phyloP scores from a whole-genome alignment of 2,797 vertebrate species.

The Mormyrus proboscirostris region DNA sequence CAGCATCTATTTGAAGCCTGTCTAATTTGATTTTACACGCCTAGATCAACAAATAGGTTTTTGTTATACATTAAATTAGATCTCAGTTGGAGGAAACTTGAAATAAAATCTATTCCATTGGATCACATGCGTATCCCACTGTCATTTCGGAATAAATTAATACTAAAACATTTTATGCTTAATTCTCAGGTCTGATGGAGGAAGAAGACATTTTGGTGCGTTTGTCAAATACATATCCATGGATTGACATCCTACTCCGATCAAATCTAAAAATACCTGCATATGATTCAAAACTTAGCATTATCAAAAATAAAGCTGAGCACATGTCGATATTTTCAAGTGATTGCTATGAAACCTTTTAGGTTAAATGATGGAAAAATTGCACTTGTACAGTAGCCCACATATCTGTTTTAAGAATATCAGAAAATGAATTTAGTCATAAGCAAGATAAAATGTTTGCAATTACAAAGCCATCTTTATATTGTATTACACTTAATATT shows the following conservation, averaged over 20 bases:
- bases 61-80: neutral
- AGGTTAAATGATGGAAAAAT: neutral
- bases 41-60: neutral
- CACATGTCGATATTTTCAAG: neutral
- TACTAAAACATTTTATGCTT: neutral
- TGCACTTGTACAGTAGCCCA: neutral
- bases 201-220: neutral
- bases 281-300: neutral
- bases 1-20: constrained; percentile 15
- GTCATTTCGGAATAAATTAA: neutral
- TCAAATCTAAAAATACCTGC: neutral
- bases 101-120: neutral
- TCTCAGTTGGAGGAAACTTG: neutral
- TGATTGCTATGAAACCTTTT: neutral
- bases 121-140: neutral
- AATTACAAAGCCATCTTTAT: neutral
- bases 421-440: neutral
- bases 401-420: neutral
- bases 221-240: neutral
- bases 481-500: neutral
- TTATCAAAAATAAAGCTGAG: neutral
- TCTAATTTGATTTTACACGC: neutral
- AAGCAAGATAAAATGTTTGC: neutral
- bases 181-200: neutral
- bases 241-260: neutral